Conservation (phyloP, 2,113 vertebrate genomes). For the Malurus alboscapulatus region DNA sequence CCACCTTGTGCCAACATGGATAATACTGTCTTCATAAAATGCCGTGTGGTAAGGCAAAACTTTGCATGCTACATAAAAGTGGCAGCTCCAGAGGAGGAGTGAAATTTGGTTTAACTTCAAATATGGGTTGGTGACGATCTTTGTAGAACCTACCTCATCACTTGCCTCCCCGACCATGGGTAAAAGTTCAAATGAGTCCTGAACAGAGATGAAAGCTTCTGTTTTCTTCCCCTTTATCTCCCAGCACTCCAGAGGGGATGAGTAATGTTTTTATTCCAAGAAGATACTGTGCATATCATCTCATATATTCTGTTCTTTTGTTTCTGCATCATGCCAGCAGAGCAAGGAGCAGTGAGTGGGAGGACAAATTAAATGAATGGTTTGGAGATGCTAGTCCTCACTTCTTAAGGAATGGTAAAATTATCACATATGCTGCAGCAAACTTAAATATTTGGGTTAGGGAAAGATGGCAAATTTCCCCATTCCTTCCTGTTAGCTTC, state of each 20-base stretch:
- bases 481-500: background rate
- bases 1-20: background rate
- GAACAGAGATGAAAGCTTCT: background rate
- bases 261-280: constrained; percentile 46
- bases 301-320: constrained; percentile 39
- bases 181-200: background rate
- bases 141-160: background rate
- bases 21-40: background rate
- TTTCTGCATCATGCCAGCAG: constrained; percentile 29
- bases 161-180: background rate
- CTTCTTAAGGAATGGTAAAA: constrained; percentile 12
- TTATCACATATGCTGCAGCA: background rate
- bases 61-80: background rate
- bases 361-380: constrained; percentile 60
- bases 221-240: background rate
- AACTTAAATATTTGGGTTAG: constrained; percentile 33
- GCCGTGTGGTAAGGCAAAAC: background rate
- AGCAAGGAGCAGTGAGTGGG: constrained; percentile 45
- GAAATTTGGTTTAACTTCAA: background rate
- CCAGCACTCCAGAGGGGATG: background rate
- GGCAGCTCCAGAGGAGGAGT: background rate
- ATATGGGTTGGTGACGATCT: background rate
- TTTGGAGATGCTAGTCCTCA: constrained; percentile 33
- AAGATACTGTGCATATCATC: background rate
- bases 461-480: background rate